phyloP scores from a whole-genome alignment of 1,140 invertebrate genomes.

The Drosophila arawakana region DNA sequence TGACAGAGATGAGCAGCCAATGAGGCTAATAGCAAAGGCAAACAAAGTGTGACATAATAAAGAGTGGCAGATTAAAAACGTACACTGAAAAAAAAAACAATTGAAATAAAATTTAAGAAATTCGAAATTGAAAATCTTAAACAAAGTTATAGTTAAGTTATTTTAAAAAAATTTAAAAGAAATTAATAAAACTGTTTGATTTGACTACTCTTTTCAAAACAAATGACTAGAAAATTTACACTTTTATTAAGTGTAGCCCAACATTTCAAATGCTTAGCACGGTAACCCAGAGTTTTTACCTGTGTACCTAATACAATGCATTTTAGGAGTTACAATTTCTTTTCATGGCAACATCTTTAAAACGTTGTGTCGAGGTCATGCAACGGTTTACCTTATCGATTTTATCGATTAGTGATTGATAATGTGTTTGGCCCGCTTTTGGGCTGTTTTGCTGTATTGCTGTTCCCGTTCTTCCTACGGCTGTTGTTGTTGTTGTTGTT shows the following conservation, averaged over 20 bases:
- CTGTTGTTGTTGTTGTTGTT: constrained; percentile 3
- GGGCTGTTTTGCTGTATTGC: neutral
- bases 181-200: no score
- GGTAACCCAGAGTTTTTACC: neutral
- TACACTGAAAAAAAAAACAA: neutral
- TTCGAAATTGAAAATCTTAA: no score
- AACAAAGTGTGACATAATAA: neutral
- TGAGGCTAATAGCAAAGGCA: neutral
- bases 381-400: constrained; percentile 61
- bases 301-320: neutral
- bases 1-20: constrained; percentile 4
- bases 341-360: constrained; percentile 29
- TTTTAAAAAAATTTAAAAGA: no score
- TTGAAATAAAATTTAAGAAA: neutral
- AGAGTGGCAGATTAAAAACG: neutral
- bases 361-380: constrained; percentile 8
- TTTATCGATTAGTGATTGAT: constrained; percentile 78
- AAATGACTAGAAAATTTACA: no score
- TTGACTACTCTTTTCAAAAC: no score
- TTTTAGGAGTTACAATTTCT: neutral
- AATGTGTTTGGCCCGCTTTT: constrained; percentile 61
- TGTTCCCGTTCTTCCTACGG: constrained; percentile 5
- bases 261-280: no score
- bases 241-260: no score
- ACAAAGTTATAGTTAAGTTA: no score